Evolutionary conservation across 2,797 vertebrate species (phyloP).

Genomic region (Onychomys torridus): DNA sequence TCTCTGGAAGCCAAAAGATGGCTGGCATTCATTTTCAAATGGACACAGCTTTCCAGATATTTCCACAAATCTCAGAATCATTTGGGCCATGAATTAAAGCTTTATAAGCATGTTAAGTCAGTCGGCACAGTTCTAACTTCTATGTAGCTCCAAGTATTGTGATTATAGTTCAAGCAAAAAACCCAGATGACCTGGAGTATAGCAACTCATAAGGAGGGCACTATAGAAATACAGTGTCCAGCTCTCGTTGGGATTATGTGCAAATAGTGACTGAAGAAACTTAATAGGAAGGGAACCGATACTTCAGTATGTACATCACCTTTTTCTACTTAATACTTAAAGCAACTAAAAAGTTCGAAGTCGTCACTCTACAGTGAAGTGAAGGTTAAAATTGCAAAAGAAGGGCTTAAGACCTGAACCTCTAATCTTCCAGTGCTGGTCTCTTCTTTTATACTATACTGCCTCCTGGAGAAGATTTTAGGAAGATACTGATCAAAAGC

Average conservation of each 20-base stretch:
- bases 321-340: background rate
- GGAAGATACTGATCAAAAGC: background rate
- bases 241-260: background rate
- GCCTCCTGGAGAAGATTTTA: constrained; percentile 71
- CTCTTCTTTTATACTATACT: constrained; percentile 43
- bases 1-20: constrained; percentile 64
- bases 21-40: constrained; percentile 66
- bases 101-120: background rate
- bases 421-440: background rate
- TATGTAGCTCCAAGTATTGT: background rate
- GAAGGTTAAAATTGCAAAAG: background rate
- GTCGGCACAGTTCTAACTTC: background rate
- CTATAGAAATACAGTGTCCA: background rate
- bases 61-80: constrained; percentile 61
- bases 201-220: background rate
- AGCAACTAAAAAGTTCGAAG: background rate
- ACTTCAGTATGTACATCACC: background rate
- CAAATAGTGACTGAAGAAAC: background rate
- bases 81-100: constrained; percentile 31
- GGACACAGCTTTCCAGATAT: constrained; percentile 41
- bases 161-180: constrained; percentile 3
- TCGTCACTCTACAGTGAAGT: background rate
- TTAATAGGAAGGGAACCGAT: background rate
- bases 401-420: constrained; percentile 61
- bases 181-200: background rate